Evolutionary conservation across 2,797 vertebrate species (phyloP).

Genomic region (Molothrus ater): DNA sequence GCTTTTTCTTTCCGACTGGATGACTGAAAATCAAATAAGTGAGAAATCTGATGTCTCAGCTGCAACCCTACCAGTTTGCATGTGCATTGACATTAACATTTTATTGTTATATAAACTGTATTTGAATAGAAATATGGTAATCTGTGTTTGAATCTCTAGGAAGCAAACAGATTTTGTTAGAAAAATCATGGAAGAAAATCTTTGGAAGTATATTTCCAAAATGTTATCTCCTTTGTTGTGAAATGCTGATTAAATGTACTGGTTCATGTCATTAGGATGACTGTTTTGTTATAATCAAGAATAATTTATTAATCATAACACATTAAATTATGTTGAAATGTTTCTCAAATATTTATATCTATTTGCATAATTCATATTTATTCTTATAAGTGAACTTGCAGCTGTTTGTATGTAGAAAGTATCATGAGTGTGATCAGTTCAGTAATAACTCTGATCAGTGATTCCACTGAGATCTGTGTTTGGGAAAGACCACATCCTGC

Average conservation of each 20-base stretch:
- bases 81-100: not conserved
- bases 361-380: not conserved
- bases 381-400: not conserved
- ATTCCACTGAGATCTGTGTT: not conserved
- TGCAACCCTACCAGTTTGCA: not conserved
- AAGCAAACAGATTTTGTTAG: not conserved
- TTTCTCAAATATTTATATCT: not conserved
- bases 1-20: not conserved
- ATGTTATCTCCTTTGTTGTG: not conserved
- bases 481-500: not conserved
- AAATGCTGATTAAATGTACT: not conserved
- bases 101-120: not conserved
- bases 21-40: not conserved
- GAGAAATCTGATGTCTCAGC: not conserved
- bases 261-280: not conserved
- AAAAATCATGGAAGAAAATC: not conserved
- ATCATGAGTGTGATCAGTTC: not conserved
- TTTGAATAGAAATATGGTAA: not conserved
- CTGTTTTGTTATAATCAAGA: conserved; percentile 9
- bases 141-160: not conserved
- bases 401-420: not conserved
- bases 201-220: not conserved
- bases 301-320: conserved; percentile 6
- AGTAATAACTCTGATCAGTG: not conserved
- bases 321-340: not conserved